Evolutionary conservation across 2,797 vertebrate species (phyloP).

Genomic region (Melanotaenia nigrans): DNA sequence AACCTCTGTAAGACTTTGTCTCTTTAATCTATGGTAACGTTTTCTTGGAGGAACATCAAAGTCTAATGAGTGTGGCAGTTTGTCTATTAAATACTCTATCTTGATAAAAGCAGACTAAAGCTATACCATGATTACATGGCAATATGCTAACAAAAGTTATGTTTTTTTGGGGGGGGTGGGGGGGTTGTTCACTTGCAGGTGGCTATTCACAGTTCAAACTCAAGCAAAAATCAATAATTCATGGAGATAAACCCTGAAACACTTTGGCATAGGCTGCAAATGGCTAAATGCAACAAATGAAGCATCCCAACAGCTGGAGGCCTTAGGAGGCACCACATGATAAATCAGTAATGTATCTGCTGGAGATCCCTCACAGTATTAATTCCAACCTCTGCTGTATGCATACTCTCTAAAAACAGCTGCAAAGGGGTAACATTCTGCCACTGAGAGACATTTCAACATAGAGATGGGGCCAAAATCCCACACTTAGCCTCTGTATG

Average conservation of each 20-base stretch:
- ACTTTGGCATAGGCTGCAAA: background rate
- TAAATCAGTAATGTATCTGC: slow-evolving; percentile 8
- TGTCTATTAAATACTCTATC: background rate
- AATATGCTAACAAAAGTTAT: slow-evolving; percentile 10
- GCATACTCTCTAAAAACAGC: slow-evolving; percentile 16
- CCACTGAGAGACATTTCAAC: slow-evolving; percentile 12
- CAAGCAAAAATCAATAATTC: slow-evolving; percentile 51
- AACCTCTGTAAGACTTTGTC: background rate
- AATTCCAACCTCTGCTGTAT: background rate
- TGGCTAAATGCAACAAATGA: background rate
- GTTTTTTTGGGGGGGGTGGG: background rate
- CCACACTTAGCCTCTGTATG: slow-evolving; percentile 6
- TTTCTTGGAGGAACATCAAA: background rate
- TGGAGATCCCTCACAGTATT: background rate
- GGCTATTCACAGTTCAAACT: slow-evolving; percentile 39
- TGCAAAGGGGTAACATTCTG: slow-evolving; percentile 15
- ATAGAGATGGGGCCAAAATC: slow-evolving; percentile 19
- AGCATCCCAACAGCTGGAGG: slow-evolving; percentile 18
- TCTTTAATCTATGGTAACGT: background rate
- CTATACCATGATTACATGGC: slow-evolving; percentile 9
- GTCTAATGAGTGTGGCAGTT: background rate
- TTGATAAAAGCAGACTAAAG: background rate
- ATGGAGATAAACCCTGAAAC: slow-evolving; percentile 26
- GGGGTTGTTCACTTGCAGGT: background rate
- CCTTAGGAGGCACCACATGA: slow-evolving; percentile 4